Base-by-base conservation (phyloP, 1,140 invertebrate species). In the Dinothrombium tinctorium region DNA sequence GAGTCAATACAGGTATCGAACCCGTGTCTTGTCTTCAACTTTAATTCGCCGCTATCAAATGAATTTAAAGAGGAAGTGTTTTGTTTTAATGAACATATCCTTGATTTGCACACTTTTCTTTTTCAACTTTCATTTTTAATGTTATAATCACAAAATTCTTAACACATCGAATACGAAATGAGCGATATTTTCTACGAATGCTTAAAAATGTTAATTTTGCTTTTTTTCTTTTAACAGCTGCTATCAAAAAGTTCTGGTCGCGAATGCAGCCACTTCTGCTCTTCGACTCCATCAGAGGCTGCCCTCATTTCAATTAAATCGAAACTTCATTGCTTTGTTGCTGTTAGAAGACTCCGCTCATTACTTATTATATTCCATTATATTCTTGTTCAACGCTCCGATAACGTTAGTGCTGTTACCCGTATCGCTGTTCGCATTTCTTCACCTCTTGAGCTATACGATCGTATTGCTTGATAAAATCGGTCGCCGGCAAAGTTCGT, bases 311-410 rank as follows among this genome's bases (percentile, higher is more conserved):
- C 68, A 73, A 37, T 47, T 50, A 8, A 32, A 5, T n/a, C 61
- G 75, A 44, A 73, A 82, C 55, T 94, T 87, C 57, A 58, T 92
- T 23, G 63, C 67, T 9, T 58, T 65, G 6, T 57, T 96, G 41
- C 64, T 92, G 45, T 51, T 73, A 31, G 90, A 96, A 60, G 90
- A 96, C 62, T 89, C 83, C 42, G 86, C 79, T 49, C 90, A 98
- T 58, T 95, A 98, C 56, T 64, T 96, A 39, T 72, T 94, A 56
- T 98, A 79, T 59, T 82, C 82, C 9, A 58, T 92, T 35, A 83
- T 94, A 50, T 95, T 95, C 57, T 65, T 92, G 46, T 86, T 79
- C 58, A 74, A 75, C 25, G 64, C 73, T 39, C 84, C 87, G 21
- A 71, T 87, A 36, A 72, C 83, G 48, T 65, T 94, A 65, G 79